A percentile compares a stretch with the other conserved stretches of the same genome.
phyloP scores from a whole-genome alignment of 64 coral and sea anemone genomes.

The Porites lutea region DNA sequence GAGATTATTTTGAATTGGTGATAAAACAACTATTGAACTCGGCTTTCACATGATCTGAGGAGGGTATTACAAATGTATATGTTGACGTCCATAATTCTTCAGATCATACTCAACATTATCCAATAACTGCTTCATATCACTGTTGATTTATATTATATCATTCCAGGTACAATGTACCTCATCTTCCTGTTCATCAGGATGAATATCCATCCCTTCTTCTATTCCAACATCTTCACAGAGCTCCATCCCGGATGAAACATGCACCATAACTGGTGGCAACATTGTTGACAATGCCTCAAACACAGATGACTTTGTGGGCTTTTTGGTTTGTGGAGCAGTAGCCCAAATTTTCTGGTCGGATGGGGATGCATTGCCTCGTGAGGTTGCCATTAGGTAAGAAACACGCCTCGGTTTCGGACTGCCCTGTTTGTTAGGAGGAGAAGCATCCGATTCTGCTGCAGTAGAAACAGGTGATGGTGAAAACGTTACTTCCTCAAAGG shows the following conservation, averaged over 20 bases:
- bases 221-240: slow-evolving; percentile 17
- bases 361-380: background rate
- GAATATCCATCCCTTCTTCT: slow-evolving; percentile 19
- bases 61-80: too few relatives aligned
- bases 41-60: too few relatives aligned
- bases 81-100: too few relatives aligned
- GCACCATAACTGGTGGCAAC: slow-evolving; percentile 68
- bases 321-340: slow-evolving; percentile 25
- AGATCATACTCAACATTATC: too few relatives aligned
- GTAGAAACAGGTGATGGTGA: background rate
- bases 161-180: slow-evolving; percentile 22
- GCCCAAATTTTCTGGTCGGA: slow-evolving; percentile 36
- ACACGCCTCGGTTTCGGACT: slow-evolving; percentile 69
- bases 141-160: background rate
- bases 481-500: slow-evolving; percentile 38
- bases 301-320: slow-evolving; percentile 33
- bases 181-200: background rate
- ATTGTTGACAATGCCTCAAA: slow-evolving; percentile 58
- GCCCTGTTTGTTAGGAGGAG: slow-evolving; percentile 23
- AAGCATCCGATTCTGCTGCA: slow-evolving; percentile 1
- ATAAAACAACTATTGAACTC: too few relatives aligned
- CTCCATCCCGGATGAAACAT: slow-evolving; percentile 69
- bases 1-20: too few relatives aligned
- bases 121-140: too few relatives aligned
- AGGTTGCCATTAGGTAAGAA: slow-evolving; percentile 90